These are phyloP conservation scores for Uromys caudimaculatus DNA, from an alignment of 2,797 vertebrate species.

Conservation along the genomic window DNA sequence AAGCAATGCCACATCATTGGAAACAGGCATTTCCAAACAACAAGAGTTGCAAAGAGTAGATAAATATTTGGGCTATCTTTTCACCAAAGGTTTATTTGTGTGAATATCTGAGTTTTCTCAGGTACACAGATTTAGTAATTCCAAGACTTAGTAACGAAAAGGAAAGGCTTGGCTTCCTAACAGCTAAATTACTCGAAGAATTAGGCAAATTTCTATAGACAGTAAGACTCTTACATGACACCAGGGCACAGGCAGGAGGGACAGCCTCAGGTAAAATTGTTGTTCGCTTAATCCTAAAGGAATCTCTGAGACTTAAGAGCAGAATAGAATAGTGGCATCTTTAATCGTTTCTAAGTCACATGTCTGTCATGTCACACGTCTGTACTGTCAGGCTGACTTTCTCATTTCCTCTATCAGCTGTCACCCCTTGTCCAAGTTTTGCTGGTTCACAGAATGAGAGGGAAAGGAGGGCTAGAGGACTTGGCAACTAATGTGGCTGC, in stretches of 20 bases:
- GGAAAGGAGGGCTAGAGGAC: background rate
- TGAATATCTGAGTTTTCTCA: background rate
- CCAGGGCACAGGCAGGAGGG: background rate
- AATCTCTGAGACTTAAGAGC: conserved; percentile 39
- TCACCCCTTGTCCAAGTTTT: background rate
- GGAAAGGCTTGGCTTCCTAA: background rate
- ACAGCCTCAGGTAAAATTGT: background rate
- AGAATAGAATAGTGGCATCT: background rate
- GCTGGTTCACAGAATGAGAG: background rate
- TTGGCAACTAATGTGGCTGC: background rate
- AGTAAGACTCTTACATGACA: background rate
- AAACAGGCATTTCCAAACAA: background rate
- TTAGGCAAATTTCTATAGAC: conserved; percentile 1
- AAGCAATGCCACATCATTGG: background rate
- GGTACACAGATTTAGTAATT: background rate
- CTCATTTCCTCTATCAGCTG: background rate
- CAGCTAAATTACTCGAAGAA: conserved; percentile 30
- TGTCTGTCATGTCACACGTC: background rate
- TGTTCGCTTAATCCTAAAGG: background rate
- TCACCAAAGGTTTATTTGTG: background rate
- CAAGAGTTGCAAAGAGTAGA: background rate
- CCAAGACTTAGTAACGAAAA: conserved; percentile 1
- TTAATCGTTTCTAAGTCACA: background rate
- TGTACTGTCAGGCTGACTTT: background rate
- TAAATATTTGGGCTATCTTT: conserved; percentile 22